Base-by-base conservation (phyloP, 2,888 invertebrate genomes). In the Hipparchia semele region DNA sequence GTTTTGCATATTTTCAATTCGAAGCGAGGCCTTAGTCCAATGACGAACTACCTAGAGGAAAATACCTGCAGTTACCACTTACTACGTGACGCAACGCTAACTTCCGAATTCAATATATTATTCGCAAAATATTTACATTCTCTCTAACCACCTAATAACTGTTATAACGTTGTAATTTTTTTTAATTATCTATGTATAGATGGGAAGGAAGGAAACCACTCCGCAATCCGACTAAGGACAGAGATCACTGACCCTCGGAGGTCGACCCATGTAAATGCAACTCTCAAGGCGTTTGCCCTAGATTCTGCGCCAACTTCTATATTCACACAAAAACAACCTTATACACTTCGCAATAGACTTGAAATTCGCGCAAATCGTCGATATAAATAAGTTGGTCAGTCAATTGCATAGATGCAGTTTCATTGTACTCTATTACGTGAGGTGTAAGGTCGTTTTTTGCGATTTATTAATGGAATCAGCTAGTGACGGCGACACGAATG, bases 271-370 rank as follows among this genome's bases (percentile, higher is more conserved):
- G 92, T 87, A 90, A 93, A 93, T 92, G 87, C 86, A 80, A 81
- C 83, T 83, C 90, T 90, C 93, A 92, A 93, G 92, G 93, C 84
- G 82, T 82, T 83, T 87, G 92, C 86, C 93, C 92, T 89, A 93
- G 86, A 87, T 92, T 88, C 88, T 71, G 46, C 58, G 69, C 75
- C 68, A 76, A 75, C 62, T 72, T 60, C 66, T 60, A 39, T 46
- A 60, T 58, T 45, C 70, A 51, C 56, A 45, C 68, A 65, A 51
- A 8, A 69, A 56, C 74, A 68, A 74, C 73, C 70, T 72, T 76
- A 73, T 60, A 6, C 2, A 56, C 6, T 51, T 10, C 0, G 0
- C 7, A 9, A 62, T 72, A 77, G 58, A 72, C 72, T 75, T 79
- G 72, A 83, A 68, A 80, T 73, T 85, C 75, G 73, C 65, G 51